Base-by-base conservation (phyloP, 2,113 vertebrate genomes). In the Bucco capensis region DNA sequence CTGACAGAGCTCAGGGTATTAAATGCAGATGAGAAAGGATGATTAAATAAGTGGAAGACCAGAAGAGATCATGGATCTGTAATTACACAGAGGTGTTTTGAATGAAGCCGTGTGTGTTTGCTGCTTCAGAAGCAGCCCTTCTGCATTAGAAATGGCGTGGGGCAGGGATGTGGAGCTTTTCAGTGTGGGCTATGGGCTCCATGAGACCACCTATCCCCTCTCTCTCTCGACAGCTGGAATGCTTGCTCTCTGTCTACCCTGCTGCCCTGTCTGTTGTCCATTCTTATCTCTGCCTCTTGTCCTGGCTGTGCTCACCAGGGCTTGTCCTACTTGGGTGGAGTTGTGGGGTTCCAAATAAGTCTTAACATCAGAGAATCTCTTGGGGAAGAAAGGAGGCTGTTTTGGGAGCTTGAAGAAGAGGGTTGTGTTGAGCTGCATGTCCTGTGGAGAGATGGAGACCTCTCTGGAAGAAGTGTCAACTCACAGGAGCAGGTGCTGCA, bases 11-110 rank as follows among this genome's bases (percentile, higher is more conserved):
- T 69, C 35, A 22, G 90, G 88, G 57, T 58, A 53, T 85, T 47
- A 38, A n/a, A 69, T 47, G 90, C 50, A 27, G 80, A 89, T 33
- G 67, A 80, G 79, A 80, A 49, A 19, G 19, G 69, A 66, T 50
- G 79, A 95, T 95, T 94, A 62, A 54, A 17, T 86, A n/a, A 69
- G 22, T 73, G 37, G 65, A n/a, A 85, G 71, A 78, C 40, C 85
- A 72, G 38, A 89, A 92, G 79, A 70, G 72, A 13, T 1, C 9
- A 3, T 14, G 73, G 50, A 25, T 69, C 8, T 24, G 37, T 83
- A 38, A 83, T 76, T 83, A 44, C 22, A 70, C 0, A 4, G 51
- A 24, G 65, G 9, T 47, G 14, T 57, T 87, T 73, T 65, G 53
- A 72, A 72, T 3, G 19, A 79, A 56, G 77, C 47, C 0, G 1